Percentiles rank a stretch among this genome's conserved stretches.
These are phyloP conservation scores for Catharus ustulatus DNA, from an alignment of 2,797 vertebrate species.

Conservation along the genomic window DNA sequence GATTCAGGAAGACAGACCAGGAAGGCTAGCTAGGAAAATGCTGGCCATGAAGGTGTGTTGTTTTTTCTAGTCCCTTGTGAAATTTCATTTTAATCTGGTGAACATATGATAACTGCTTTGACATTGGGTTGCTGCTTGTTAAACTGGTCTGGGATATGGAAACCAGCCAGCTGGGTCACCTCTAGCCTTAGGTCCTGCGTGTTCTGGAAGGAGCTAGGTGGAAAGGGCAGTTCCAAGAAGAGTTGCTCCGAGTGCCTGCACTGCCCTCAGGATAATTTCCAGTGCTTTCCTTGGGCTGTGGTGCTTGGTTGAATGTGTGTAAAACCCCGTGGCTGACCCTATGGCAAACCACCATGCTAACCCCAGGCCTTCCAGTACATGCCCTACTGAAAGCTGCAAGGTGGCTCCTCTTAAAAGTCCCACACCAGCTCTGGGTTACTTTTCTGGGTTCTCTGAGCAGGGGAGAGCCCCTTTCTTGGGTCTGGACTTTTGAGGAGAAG, in stretches of 20 bases:
- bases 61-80: not conserved
- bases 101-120: not conserved
- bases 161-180: not conserved
- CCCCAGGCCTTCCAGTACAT: not conserved
- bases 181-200: not conserved
- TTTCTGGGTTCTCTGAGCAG: not conserved
- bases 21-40: not conserved
- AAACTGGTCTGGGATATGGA: not conserved
- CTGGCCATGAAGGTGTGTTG: not conserved
- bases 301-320: not conserved
- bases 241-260: not conserved
- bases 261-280: not conserved
- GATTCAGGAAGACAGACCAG: not conserved
- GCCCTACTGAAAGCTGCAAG: not conserved
- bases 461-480: not conserved
- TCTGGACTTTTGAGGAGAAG: not conserved
- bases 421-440: fast-evolving
- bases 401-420: not conserved
- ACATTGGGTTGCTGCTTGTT: not conserved
- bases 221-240: not conserved
- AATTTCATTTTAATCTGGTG: not conserved
- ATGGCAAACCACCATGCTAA: not conserved
- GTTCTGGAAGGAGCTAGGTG: not conserved
- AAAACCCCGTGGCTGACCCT: fast-evolving
- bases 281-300: fast-evolving